Percentiles rank a stretch among this genome's conserved stretches.
phyloP scores from a whole-genome alignment of 2,888 invertebrate species.

The Agrotis puta region DNA sequence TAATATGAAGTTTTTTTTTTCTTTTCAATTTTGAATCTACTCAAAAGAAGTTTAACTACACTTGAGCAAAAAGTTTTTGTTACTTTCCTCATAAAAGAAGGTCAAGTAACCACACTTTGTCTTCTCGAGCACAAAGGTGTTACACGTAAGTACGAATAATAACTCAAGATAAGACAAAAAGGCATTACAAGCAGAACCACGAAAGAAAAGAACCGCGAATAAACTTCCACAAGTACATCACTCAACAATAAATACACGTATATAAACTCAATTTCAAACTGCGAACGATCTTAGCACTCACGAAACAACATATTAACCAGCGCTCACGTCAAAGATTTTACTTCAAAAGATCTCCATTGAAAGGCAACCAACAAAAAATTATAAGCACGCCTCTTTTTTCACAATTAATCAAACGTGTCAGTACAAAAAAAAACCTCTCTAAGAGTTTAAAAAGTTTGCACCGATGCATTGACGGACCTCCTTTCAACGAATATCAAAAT shows the following conservation, averaged over 20 bases:
- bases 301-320: slow-evolving; percentile 68
- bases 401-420: slow-evolving; percentile 84
- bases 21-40: not conserved
- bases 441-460: slow-evolving; percentile 87
- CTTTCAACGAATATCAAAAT: slow-evolving; percentile 89
- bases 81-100: not conserved
- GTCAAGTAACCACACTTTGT: slow-evolving; percentile 23
- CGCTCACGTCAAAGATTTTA: slow-evolving; percentile 65
- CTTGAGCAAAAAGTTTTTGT: not conserved
- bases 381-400: slow-evolving; percentile 75
- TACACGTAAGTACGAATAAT: slow-evolving; percentile 42
- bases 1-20: not conserved
- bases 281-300: slow-evolving; percentile 64
- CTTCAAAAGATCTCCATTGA: slow-evolving; percentile 75
- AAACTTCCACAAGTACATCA: slow-evolving; percentile 37
- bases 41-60: slow-evolving; percentile 3
- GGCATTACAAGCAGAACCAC: slow-evolving; percentile 28
- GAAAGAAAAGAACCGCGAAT: slow-evolving; percentile 38
- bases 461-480: slow-evolving; percentile 88
- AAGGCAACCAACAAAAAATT: slow-evolving; percentile 67
- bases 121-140: slow-evolving; percentile 28
- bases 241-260: slow-evolving; percentile 55
- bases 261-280: slow-evolving; percentile 66
- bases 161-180: slow-evolving; percentile 47
- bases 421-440: slow-evolving; percentile 72